Base-by-base conservation (phyloP, 2,888 invertebrate species). In the Ferrisia virgata region DNA sequence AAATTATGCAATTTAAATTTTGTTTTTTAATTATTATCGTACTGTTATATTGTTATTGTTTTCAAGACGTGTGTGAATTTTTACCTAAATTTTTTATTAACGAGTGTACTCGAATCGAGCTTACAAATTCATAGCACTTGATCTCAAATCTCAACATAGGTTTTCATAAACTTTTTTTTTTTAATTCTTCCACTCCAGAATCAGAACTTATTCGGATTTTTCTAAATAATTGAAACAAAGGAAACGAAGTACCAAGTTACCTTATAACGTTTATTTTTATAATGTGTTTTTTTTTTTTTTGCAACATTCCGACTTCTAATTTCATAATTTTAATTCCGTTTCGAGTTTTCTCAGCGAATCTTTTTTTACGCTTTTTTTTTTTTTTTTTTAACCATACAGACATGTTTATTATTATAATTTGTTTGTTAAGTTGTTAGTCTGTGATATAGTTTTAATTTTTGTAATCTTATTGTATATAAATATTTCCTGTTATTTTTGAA, bases 371-470 rank as follows among this genome's bases (percentile, higher is more conserved):
- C n/a, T 47, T 47, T 47, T n/a, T 47, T n/a, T 47, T 47, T n/a
- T n/a, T n/a, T n/a, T n/a, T 53, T 53, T n/a, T 53, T 53, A n/a
- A 53, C 13, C 53, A 53, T 6, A n/a, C 13, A 64, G 18, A 33
- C 18, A 18, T 36, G 18, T 5, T 36, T 36, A 18, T 53, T 76
- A 36, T 36, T 36, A 76, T 36, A 76, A 76, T 36, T 76, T 76
- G n/a, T 76, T 76, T 76, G n/a, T 36, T 36, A 76, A 76, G 36
- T 36, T 76, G 2, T 36, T 36, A 18, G 72, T 4, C 72, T 76
- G 72, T 76, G 72, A 76, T 76, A 76, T 76, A 33, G 18, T 76
- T 76, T 72, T 33, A 76, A 18, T 64, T 64, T 64, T 64, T 76
- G 72, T 76, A 76, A 76, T 33, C 31, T 31, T 36, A 36, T 76